Conservation (phyloP, 2,113 vertebrate genomes). For the Chloropsis hardwickii region DNA sequence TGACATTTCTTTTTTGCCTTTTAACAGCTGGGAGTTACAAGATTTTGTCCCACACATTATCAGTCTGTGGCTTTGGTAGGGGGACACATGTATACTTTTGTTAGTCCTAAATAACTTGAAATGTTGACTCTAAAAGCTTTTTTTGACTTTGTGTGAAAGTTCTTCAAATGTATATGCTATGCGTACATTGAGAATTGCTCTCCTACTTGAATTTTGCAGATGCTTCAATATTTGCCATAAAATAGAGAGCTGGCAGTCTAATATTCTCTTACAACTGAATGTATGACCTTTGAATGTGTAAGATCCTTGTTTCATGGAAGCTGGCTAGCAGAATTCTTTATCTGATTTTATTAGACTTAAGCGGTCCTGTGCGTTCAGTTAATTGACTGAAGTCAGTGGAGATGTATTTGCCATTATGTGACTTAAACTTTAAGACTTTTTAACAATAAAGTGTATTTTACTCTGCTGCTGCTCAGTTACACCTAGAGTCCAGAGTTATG, state of each 20-base stretch:
- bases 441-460: not conserved
- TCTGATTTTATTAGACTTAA: not conserved
- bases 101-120: not conserved
- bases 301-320: not conserved
- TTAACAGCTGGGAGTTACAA: not conserved
- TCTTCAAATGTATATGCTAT: not conserved
- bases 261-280: not conserved
- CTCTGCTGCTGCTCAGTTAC: not conserved
- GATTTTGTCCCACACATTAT: not conserved
- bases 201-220: not conserved
- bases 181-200: not conserved
- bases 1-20: not conserved
- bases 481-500: not conserved
- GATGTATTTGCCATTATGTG: not conserved
- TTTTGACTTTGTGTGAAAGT: not conserved
- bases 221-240: not conserved
- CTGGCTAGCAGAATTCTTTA: not conserved
- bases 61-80: not conserved
- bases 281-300: not conserved
- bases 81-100: not conserved
- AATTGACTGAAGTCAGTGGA: not conserved
- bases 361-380: not conserved
- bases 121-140: not conserved
- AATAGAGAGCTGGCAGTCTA: not conserved
- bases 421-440: not conserved